phyloP scores from a whole-genome alignment of 2,888 invertebrate genomes.

The Andrena bicolor region DNA sequence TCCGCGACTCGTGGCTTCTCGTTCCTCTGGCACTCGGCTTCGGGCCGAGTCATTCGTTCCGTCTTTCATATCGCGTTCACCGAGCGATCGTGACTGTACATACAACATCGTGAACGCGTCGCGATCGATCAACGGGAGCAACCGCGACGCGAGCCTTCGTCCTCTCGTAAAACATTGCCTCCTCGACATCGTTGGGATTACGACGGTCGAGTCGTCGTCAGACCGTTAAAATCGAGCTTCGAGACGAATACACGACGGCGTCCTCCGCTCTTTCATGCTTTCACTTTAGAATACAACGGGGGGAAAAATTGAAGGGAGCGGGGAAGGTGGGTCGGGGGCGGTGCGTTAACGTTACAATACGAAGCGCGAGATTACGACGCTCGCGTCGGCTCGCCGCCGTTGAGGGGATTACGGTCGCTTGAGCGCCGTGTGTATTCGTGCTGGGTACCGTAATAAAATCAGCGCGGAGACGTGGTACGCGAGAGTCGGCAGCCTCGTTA shows the following conservation, averaged over 20 bases:
- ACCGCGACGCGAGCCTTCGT: constrained; percentile 29
- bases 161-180: constrained; percentile 17
- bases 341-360: constrained; percentile 21
- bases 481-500: constrained; percentile 10
- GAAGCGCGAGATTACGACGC: constrained; percentile 19
- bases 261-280: not conserved
- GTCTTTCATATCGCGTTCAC: constrained; percentile 1
- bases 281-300: not conserved
- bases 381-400: not conserved
- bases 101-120: constrained; percentile 18
- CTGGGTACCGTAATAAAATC: constrained; percentile 29
- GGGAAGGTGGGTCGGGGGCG: not conserved
- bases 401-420: constrained; percentile 1
- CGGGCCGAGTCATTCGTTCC: not conserved
- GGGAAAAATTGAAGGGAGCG: not conserved
- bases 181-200: constrained; percentile 15
- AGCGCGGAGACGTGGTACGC: constrained; percentile 24
- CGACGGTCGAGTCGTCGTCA: constrained; percentile 21
- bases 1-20: constrained; percentile 2
- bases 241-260: constrained; percentile 41
- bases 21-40: not conserved
- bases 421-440: constrained; percentile 47
- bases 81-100: constrained; percentile 26
- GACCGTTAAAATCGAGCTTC: constrained; percentile 29
- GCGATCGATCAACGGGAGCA: constrained; percentile 5